Conservation (phyloP, 2,888 invertebrate genomes). For the Andrena hattorfiana region DNA sequence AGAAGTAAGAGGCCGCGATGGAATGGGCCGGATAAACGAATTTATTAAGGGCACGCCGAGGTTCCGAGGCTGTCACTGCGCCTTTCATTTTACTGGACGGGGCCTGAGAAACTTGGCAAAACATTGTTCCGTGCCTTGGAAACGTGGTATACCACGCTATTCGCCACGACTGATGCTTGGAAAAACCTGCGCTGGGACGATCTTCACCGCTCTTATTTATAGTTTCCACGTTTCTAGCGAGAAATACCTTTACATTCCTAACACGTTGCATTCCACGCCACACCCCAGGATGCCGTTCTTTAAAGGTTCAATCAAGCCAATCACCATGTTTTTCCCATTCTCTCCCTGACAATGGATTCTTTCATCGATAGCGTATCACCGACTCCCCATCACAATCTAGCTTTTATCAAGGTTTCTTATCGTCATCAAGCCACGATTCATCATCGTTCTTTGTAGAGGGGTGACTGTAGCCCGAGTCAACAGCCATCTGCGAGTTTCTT, state of each 20-base stretch:
- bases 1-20: conserved; percentile 69
- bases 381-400: conserved; percentile 21
- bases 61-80: conserved; percentile 41
- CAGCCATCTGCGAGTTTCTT: conserved; percentile 38
- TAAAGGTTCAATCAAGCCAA: conserved; percentile 8
- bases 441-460: conserved; percentile 73
- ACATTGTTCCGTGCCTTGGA: too few relatives aligned
- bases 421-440: conserved; percentile 78
- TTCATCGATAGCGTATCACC: conserved; percentile 35
- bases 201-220: too few relatives aligned
- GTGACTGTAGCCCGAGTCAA: conserved; percentile 52
- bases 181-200: too few relatives aligned
- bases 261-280: background rate
- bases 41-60: conserved; percentile 75
- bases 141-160: too few relatives aligned
- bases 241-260: too few relatives aligned
- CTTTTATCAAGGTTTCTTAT: conserved; percentile 69
- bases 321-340: conserved; percentile 11
- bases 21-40: conserved; percentile 74
- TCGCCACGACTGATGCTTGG: too few relatives aligned
- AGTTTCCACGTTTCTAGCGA: too few relatives aligned
- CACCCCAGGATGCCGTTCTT: background rate
- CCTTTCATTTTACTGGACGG: conserved; percentile 42
- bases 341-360: conserved; percentile 1
- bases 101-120: background rate